Evolutionary conservation across 2,113 vertebrate genomes (phyloP), one percentile per base, ranked within the genome.

Genomic region (Chauna torquata): DNA sequence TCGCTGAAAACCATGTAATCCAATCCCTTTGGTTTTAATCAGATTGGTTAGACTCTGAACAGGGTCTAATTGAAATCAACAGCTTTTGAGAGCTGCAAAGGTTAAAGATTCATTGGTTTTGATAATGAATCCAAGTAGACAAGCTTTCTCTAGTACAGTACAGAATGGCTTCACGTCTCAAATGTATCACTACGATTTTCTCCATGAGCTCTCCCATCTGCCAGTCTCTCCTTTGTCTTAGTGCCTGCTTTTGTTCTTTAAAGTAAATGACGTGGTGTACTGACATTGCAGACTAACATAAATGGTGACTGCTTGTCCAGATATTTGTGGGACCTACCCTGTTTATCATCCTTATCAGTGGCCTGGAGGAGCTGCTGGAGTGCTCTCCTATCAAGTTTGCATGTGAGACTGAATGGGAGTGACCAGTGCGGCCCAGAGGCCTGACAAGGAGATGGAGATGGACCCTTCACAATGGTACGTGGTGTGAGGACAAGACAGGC

Each of bases 231-330:
- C 32, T 7, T 44, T 5, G 24, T 18, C 52, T 47, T 23, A 45
- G 14, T 87, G 18, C 10, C 34, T 28, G 4, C 16, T 84, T 57
- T 77, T 65, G 4, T 17, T 81, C 19, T 74, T 86, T 23, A 77
- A 58, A 81, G 13, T 18, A 80, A 74, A 42, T 42, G 34, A 15
- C 5, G 25, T 2, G 1, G 9, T 69, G 3, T 61, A 72, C 8
- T 28, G 34, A 25, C 18, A 40, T 22, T 1, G 0, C 18, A 3
- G 45, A 2, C 9, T 19, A 25, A 15, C 32, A 44, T 42, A 34
- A 79, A 1, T 10, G 18, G n/a, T 61, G 23, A 36, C 30, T 61
- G 6, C 7, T 70, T 58, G 18, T 28, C 28, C 45, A 77, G 61
- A 58, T 44, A 45, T 32, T 42, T 89, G 25, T 65, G 69, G 15